Evolutionary conservation across 2,797 vertebrate species (phyloP).

Genomic region (Salarias fasciatus): DNA sequence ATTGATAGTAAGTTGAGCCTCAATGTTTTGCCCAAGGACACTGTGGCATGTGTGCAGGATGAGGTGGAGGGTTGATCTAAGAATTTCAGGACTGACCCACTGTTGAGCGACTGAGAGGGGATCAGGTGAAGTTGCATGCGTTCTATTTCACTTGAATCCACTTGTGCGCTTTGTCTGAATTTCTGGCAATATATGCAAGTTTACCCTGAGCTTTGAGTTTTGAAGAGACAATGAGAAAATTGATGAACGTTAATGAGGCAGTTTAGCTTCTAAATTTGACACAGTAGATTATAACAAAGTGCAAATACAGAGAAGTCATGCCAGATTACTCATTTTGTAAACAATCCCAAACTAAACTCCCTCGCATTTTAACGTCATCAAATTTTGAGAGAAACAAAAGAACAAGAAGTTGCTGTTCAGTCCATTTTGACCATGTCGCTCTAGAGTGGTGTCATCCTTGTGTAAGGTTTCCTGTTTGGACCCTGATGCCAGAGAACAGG

Average conservation of each 20-base stretch:
- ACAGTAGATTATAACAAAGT: conserved; percentile 21
- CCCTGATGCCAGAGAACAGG: conserved; percentile 70
- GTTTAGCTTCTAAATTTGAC: conserved; percentile 37
- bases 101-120: no score
- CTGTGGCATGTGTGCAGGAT: no score
- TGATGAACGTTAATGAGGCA: conserved; percentile 24
- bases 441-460: conserved; percentile 46
- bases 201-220: conserved; percentile 5
- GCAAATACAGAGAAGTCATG: conserved; percentile 11
- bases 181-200: conserved; percentile 16
- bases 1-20: no score
- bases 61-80: no score
- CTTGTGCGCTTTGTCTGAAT: background rate
- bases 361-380: conserved; percentile 20
- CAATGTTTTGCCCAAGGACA: no score
- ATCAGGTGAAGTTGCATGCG: no score
- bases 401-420: conserved; percentile 24
- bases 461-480: conserved; percentile 74
- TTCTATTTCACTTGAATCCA: background rate
- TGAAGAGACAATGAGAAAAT: conserved; percentile 21
- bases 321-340: conserved; percentile 47
- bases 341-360: conserved; percentile 41
- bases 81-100: no score
- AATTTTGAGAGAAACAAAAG: conserved; percentile 25
- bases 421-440: conserved; percentile 45